phyloP scores from a whole-genome alignment of 2,113 vertebrate genomes.

The Podilymbus podiceps region DNA sequence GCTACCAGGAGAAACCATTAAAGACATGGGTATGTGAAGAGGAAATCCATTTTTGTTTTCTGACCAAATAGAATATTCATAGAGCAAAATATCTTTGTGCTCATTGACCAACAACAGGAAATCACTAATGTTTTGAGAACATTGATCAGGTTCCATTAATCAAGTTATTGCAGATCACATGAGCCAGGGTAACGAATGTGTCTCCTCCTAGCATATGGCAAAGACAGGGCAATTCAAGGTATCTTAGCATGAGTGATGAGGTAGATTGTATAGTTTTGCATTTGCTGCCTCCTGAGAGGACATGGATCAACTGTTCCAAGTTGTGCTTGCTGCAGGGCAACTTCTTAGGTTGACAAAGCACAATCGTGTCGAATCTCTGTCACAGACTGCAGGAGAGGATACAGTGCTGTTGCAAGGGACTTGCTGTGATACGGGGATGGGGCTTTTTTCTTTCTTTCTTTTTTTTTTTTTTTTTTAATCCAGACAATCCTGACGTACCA shows the following conservation, averaged over 20 bases:
- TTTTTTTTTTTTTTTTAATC: not conserved
- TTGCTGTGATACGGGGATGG: not conserved
- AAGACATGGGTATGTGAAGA: conserved; percentile 82
- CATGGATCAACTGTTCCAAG: not conserved
- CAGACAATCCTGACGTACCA: not conserved
- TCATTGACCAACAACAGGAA: not conserved
- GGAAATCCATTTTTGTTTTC: not conserved
- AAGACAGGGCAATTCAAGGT: not conserved
- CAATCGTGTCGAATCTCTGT: not conserved
- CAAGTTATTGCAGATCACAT: fast-evolving
- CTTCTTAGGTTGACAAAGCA: not conserved
- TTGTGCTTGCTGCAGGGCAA: not conserved
- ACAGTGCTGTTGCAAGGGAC: not conserved
- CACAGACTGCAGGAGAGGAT: not conserved
- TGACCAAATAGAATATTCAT: not conserved
- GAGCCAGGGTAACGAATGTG: not conserved
- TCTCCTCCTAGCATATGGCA: not conserved
- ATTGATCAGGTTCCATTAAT: not conserved
- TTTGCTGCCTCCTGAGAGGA: not conserved
- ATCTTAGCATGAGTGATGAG: not conserved
- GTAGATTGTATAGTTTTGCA: not conserved
- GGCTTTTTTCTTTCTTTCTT: not conserved
- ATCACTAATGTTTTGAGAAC: not conserved
- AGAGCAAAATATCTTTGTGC: not conserved
- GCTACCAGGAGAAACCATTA: conserved; percentile 89